phyloP scores from a whole-genome alignment of 2,797 vertebrate species.

The Myripristis jacobus region DNA sequence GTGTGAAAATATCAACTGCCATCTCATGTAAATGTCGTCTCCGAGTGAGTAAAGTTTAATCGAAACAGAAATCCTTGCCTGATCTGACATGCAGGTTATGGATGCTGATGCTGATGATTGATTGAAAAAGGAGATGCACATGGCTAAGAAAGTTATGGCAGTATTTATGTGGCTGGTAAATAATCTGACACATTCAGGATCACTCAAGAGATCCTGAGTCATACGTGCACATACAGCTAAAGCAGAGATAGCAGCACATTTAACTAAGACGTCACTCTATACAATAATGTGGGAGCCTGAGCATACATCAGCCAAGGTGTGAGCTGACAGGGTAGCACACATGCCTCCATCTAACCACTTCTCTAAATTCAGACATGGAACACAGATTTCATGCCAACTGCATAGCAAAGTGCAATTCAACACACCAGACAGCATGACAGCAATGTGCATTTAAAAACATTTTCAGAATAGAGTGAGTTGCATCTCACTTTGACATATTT shows the following conservation, averaged over 20 bases:
- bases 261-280: not conserved
- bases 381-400: conserved; percentile 20
- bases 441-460: conserved; percentile 49
- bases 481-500: conserved; percentile 14
- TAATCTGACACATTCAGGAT: not conserved
- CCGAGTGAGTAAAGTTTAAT: conserved; percentile 75
- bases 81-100: conserved; percentile 62
- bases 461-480: conserved; percentile 20
- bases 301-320: conserved; percentile 4
- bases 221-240: not conserved
- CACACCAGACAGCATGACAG: conserved; percentile 18
- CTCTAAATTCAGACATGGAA: conserved; percentile 21
- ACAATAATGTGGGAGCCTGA: not conserved
- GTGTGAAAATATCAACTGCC: conserved; percentile 77
- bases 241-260: not conserved
- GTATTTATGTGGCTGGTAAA: not conserved
- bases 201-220: conserved; percentile 4
- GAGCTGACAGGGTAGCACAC: conserved; percentile 26
- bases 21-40: conserved; percentile 73
- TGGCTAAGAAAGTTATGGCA: conserved; percentile 1
- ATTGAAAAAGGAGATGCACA: not conserved
- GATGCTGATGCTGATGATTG: conserved; percentile 70
- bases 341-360: not conserved
- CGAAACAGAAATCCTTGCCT: conserved; percentile 64
- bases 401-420: conserved; percentile 14